Percentiles rank a stretch among this genome's conserved stretches.
Conservation (phyloP, 2,888 invertebrate genomes). For the Euplagia quadripunctaria region DNA sequence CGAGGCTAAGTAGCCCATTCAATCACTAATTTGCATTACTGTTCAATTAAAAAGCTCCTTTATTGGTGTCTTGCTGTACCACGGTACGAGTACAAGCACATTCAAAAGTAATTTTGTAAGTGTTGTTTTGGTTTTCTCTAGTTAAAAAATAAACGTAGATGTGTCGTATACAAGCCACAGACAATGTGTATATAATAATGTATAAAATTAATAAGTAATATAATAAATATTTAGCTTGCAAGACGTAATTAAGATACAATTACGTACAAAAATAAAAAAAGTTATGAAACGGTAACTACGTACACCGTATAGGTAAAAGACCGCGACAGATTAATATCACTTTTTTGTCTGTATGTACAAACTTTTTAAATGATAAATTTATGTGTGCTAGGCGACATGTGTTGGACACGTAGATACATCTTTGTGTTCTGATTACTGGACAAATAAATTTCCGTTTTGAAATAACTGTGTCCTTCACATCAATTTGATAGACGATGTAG, state of each 20-base stretch:
- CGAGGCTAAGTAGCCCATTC: slow-evolving; percentile 42
- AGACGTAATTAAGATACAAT: too few species aligned
- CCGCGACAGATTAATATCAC: too few species aligned
- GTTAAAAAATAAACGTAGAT: neutral
- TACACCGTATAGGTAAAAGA: too few species aligned
- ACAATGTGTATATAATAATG: neutral
- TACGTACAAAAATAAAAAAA: too few species aligned
- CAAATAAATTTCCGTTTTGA: slow-evolving; percentile 11
- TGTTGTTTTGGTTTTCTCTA: neutral
- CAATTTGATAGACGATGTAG: slow-evolving; percentile 43
- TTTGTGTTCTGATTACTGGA: neutral
- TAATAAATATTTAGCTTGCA: neutral
- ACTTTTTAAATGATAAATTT: neutral
- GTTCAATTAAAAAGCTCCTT: slow-evolving; percentile 35
- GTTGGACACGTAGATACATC: neutral
- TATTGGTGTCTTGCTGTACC: slow-evolving; percentile 22
- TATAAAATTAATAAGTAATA: too few species aligned
- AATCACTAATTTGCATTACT: slow-evolving; percentile 43
- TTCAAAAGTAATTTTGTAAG: slow-evolving; percentile 13
- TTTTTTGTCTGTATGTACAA: too few species aligned
- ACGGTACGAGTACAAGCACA: slow-evolving; percentile 8
- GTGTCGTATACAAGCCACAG: neutral
- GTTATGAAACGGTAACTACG: too few species aligned
- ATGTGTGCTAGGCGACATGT: neutral
- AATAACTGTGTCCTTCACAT: slow-evolving; percentile 35